Evolutionary conservation across 2,113 vertebrate genomes (phyloP), one percentile per base, ranked within the genome.

Genomic region (Spermophilus dauricus): DNA sequence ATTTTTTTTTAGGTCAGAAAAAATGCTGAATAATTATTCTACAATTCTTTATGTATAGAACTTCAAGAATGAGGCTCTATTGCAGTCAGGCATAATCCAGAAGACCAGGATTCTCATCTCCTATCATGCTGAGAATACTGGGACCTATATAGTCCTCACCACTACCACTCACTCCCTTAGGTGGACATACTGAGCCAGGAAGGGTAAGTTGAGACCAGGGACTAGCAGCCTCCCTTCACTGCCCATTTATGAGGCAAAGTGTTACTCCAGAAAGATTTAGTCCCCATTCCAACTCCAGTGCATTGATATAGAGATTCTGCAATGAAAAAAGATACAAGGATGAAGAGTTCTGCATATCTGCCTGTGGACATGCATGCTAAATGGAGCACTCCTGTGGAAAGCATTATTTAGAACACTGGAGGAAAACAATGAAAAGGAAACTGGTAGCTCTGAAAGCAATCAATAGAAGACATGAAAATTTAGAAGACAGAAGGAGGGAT

Each of bases 11-110:
- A 53, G 37, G 17, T 32, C 8, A 81, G 77, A 89, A 84, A 93
- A 89, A 95, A 94, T 72, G n/a, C 10, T 83, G 56, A 45, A 75
- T 85, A 90, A 56, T 72, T 85, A 45, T 56, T 65, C 65, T 65
- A 22, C 34, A 37, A 22, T 42, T 5, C 17, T 70, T 16, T 61
- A 24, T 1, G 9, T 4, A 7, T 37, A 20, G 2, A 1, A 24
- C 26, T 88, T 94, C 32, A 65, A 56, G 30, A 39, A 88, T 30
- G 32, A 95, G 56, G 3, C 30, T 91, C 67, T 69, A 17, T 45
- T 45, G 61, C 58, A 75, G 63, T 53, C 11, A 61, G 20, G n/a
- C 18, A 77, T 0, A 77, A 22, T 5, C 12, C 61, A 83, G 51
- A 76, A 13, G 39, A 76, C 17, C 34, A 53, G 7, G 24, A 32